These are phyloP conservation scores for Drosophila pegasa DNA, from an alignment of 2,888 invertebrate species.

Conservation along the genomic window DNA sequence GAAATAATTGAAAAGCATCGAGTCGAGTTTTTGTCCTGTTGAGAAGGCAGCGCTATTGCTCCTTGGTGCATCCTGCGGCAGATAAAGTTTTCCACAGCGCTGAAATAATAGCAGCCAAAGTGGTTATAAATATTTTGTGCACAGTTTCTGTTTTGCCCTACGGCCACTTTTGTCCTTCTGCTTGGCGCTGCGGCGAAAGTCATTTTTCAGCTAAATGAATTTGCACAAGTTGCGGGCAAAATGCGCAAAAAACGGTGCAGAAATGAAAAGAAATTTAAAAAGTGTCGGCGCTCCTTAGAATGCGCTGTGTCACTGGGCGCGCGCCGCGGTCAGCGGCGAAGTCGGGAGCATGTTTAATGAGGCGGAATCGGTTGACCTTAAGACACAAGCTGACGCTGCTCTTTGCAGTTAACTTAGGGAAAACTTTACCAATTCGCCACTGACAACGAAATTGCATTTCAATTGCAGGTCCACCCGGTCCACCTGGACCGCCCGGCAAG, in stretches of 20 bases:
- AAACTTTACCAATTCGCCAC: constrained; percentile 30
- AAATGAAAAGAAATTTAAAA: constrained; percentile 21
- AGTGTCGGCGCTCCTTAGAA: constrained; percentile 16
- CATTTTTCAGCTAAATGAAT: constrained; percentile 81
- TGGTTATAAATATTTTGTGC: constrained; percentile 81
- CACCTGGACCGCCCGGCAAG: constrained; percentile 94
- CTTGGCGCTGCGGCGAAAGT: constrained; percentile 66
- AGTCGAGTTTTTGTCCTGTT: constrained; percentile 53
- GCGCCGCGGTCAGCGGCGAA: constrained; percentile 61
- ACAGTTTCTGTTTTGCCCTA: constrained; percentile 50
- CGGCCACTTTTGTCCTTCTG: constrained; percentile 17
- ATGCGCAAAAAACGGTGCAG: constrained; percentile 71
- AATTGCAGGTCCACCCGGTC: constrained; percentile 87
- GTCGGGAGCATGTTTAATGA: constrained; percentile 77
- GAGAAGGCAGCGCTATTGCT: constrained; percentile 10
- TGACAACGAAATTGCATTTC: constrained; percentile 35
- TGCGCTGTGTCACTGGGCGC: constrained; percentile 50
- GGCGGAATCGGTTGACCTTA: constrained; percentile 58
- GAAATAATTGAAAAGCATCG: constrained; percentile 80
- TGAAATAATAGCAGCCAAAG: constrained; percentile 79
- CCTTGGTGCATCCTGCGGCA: constrained; percentile 31
- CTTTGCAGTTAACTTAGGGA: constrained; percentile 45
- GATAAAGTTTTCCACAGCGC: constrained; percentile 76
- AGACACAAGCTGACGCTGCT: constrained; percentile 36
- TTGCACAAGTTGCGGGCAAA: constrained; percentile 72